phyloP scores from a whole-genome alignment of 2,888 invertebrate species.

The Machimus rusticus region DNA sequence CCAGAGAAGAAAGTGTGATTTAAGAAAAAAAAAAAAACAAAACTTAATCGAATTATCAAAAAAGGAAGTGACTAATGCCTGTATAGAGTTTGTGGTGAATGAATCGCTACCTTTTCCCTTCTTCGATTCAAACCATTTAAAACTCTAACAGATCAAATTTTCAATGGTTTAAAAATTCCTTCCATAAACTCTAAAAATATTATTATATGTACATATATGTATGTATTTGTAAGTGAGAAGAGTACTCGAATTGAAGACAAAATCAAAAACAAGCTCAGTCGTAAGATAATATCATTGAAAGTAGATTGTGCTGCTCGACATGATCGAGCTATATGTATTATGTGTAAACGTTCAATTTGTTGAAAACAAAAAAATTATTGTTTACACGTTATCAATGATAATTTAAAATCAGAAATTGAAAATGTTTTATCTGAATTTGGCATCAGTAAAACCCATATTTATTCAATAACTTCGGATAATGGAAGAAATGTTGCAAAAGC shows the following conservation, averaged over 20 bases:
- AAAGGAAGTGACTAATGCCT: neutral
- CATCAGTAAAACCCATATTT: too few relatives aligned
- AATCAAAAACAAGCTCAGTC: neutral
- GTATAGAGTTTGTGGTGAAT: neutral
- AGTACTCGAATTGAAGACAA: neutral
- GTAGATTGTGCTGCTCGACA: neutral
- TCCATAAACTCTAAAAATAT: neutral
- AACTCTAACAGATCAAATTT: neutral
- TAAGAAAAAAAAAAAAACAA: neutral
- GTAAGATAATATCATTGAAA: neutral
- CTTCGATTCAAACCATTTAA: neutral
- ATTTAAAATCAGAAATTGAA: too few relatives aligned
- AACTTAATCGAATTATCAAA: neutral
- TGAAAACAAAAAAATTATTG: too few relatives aligned
- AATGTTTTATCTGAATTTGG: too few relatives aligned
- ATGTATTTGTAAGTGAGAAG: neutral
- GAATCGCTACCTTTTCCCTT: neutral
- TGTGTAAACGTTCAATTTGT: too few relatives aligned
- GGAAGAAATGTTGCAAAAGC: too few relatives aligned
- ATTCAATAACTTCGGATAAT: too few relatives aligned
- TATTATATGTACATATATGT: too few relatives aligned
- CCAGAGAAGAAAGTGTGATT: neutral
- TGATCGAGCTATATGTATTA: too few relatives aligned
- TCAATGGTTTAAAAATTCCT: neutral
- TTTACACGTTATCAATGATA: too few relatives aligned